Percentiles rank a stretch among this genome's conserved stretches.
phyloP scores from a whole-genome alignment of 2,797 vertebrate genomes.

The Cyprinodon diabolis region DNA sequence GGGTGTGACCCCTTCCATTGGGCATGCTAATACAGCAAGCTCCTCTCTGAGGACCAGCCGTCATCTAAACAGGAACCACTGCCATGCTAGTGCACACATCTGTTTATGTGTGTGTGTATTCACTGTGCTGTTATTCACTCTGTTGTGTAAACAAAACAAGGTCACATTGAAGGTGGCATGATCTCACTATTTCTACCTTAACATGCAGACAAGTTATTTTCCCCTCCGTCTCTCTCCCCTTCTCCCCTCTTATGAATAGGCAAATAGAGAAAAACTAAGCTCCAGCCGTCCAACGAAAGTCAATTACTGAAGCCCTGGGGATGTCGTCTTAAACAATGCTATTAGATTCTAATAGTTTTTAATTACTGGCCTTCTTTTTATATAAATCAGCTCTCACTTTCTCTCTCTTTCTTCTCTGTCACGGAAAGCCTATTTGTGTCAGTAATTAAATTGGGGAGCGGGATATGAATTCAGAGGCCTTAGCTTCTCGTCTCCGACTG shows the following conservation, averaged over 20 bases:
- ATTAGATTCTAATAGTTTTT: conserved; percentile 82
- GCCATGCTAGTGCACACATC: conserved; percentile 28
- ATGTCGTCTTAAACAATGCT: conserved; percentile 79
- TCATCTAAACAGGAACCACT: conserved; percentile 37
- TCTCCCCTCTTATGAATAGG: neutral
- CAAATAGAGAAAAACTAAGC: conserved; percentile 53
- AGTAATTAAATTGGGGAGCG: conserved; percentile 89
- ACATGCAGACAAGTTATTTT: conserved; percentile 66
- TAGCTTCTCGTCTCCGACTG: conserved; percentile 86
- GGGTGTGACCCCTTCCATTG: conserved; percentile 23
- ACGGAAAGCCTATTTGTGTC: conserved; percentile 89
- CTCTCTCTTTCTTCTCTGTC: conserved; percentile 48
- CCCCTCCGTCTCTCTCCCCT: conserved; percentile 1
- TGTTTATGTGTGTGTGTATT: conserved; percentile 21
- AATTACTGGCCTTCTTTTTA: conserved; percentile 81
- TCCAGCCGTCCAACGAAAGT: conserved; percentile 62
- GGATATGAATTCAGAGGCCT: conserved; percentile 93
- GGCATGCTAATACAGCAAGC: conserved; percentile 48
- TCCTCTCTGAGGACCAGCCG: conserved; percentile 55
- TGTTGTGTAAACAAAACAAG: conserved; percentile 74
- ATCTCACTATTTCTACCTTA: conserved; percentile 68
- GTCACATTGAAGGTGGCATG: conserved; percentile 75
- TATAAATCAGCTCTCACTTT: conserved; percentile 74
- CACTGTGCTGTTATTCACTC: conserved; percentile 64
- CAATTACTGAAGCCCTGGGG: conserved; percentile 72